phyloP scores from a whole-genome alignment of 2,113 vertebrate species.

The Ia io region DNA sequence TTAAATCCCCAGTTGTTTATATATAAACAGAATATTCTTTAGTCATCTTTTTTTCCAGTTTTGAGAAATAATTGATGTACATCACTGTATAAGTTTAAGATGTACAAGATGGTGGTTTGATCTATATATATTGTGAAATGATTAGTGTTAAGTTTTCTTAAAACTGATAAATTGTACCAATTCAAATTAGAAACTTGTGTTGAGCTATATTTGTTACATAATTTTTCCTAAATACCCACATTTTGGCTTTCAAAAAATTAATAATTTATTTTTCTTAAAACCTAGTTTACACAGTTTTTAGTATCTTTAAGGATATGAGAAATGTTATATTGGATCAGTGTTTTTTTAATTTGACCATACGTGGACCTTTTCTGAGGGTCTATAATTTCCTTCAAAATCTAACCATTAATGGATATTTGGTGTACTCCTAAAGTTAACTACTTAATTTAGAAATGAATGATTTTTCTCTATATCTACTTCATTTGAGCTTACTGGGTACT shows the following conservation, averaged over 20 bases:
- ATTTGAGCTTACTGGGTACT: neutral
- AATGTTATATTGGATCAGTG: neutral
- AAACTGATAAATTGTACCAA: neutral
- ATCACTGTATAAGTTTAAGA: neutral
- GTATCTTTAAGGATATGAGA: neutral
- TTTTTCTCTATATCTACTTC: constrained; percentile 12
- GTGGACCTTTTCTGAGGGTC: neutral
- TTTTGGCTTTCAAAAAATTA: constrained; percentile 27
- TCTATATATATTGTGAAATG: neutral
- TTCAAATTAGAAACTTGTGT: constrained; percentile 45
- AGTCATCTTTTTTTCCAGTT: neutral
- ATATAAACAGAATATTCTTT: neutral
- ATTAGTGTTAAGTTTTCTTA: neutral
- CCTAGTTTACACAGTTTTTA: neutral
- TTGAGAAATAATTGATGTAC: neutral
- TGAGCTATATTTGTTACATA: neutral
- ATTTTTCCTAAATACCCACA: neutral
- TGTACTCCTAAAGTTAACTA: constrained; percentile 8
- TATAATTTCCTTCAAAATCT: neutral
- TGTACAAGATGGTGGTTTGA: neutral
- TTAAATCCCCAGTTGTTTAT: neutral
- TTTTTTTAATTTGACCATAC: constrained; percentile 32
- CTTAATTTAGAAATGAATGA: neutral
- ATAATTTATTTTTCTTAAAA: neutral
- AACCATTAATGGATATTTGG: neutral